phyloP scores from a whole-genome alignment of 2,797 vertebrate genomes.

The Otus scops region DNA sequence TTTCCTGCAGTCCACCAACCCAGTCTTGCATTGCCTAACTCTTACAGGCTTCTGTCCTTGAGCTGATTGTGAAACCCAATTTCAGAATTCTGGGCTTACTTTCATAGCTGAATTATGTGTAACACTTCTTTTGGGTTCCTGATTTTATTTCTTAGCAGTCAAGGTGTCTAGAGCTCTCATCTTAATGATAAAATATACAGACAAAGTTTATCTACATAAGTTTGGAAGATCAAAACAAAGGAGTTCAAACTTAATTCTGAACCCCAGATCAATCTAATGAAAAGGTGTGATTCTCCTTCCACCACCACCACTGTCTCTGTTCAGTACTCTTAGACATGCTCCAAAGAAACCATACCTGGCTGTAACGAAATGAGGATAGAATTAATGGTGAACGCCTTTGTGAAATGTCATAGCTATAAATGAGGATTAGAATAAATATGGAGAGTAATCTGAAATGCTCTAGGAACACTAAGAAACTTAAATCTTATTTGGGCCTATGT shows the following conservation, averaged over 20 bases:
- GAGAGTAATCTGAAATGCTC: background rate
- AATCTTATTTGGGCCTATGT: background rate
- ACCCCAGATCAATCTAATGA: background rate
- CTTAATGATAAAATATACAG: background rate
- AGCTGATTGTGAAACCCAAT: background rate
- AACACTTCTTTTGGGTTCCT: background rate
- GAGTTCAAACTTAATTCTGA: background rate
- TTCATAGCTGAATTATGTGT: background rate
- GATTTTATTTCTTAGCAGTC: background rate
- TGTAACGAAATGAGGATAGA: background rate
- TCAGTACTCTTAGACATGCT: background rate
- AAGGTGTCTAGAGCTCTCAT: background rate
- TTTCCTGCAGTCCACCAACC: background rate
- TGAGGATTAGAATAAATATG: background rate
- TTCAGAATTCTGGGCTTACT: background rate
- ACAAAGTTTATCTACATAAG: background rate
- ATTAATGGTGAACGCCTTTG: background rate
- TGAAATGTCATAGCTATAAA: background rate
- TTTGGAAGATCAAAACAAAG: background rate
- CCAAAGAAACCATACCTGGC: background rate
- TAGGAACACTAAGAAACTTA: background rate
- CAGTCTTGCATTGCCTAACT: background rate
- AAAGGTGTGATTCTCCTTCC: background rate
- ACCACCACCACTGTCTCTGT: background rate
- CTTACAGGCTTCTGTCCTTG: background rate